Evolutionary conservation across 2,113 vertebrate species (phyloP).

Genomic region (Bagarius yarrelli): DNA sequence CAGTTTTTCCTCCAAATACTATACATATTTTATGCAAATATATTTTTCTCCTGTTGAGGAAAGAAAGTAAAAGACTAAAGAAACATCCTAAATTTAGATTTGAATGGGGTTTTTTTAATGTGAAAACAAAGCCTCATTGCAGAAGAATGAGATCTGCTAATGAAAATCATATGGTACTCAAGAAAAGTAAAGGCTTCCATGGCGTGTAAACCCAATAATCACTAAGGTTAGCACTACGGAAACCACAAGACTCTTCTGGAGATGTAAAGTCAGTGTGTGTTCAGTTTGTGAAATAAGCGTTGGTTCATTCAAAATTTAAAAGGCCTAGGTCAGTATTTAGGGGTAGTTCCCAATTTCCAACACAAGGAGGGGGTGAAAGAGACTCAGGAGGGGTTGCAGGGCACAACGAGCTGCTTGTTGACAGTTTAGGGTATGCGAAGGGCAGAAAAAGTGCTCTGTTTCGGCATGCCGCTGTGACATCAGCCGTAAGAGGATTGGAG

Average conservation of each 20-base stretch:
- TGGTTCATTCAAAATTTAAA: background rate
- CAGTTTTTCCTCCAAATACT: background rate
- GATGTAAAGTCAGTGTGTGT: background rate
- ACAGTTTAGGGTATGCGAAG: constrained; percentile 29
- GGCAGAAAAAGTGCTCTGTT: constrained; percentile 37
- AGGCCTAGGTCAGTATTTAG: constrained; percentile 1
- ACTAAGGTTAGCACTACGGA: background rate
- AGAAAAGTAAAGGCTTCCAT: background rate
- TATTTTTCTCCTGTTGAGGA: background rate
- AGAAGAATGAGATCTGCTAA: background rate
- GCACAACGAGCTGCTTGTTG: constrained; percentile 53
- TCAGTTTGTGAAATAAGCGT: background rate
- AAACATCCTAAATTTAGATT: background rate
- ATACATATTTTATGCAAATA: background rate
- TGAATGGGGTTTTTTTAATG: background rate
- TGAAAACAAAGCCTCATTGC: background rate
- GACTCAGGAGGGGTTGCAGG: constrained; percentile 6
- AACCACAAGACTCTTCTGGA: background rate
- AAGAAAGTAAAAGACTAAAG: background rate
- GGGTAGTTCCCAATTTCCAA: constrained; percentile 6
- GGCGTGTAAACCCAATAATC: background rate
- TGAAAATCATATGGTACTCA: background rate
- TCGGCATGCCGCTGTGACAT: constrained; percentile 48
- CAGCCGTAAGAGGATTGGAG: constrained; percentile 34
- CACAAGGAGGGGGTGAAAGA: background rate